These are phyloP conservation scores for Micromesistius poutassou DNA, from an alignment of 2,797 vertebrate species.

Conservation along the genomic window DNA sequence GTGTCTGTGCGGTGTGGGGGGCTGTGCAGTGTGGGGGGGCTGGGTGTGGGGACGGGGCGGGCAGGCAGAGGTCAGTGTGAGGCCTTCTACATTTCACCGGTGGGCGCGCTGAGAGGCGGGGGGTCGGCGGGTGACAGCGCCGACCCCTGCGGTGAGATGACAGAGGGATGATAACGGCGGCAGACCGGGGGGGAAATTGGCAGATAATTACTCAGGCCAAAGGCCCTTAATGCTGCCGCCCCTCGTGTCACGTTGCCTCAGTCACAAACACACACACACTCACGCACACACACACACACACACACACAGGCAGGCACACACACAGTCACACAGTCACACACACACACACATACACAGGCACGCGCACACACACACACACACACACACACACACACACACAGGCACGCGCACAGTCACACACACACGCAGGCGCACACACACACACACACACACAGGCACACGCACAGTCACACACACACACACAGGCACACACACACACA, in stretches of 20 bases:
- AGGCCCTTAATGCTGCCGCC: slow-evolving; percentile 64
- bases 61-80: slow-evolving; percentile 69
- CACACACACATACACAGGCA: too few relatives aligned
- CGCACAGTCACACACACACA: too few relatives aligned
- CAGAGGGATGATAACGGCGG: slow-evolving; percentile 71
- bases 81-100: slow-evolving; percentile 73
- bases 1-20: too few relatives aligned
- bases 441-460: too few relatives aligned
- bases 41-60: slow-evolving; percentile 29
- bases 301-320: slow-evolving; percentile 27
- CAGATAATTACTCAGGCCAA: slow-evolving; percentile 73
- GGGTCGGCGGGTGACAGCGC: not conserved
- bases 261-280: not conserved
- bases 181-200: slow-evolving; percentile 71
- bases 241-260: slow-evolving; percentile 40
- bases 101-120: slow-evolving; percentile 43
- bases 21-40: too few relatives aligned
- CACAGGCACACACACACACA: too few relatives aligned
- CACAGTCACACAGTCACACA: too few relatives aligned
- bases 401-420: not conserved
- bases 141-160: slow-evolving; percentile 70
- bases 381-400: not conserved
- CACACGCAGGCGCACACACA: too few relatives aligned
- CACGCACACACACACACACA: slow-evolving; percentile 44
- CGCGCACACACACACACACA: not conserved